These are phyloP conservation scores for Neocrepidodera transversa DNA, from an alignment of 2,888 invertebrate genomes.

Conservation along the genomic window DNA sequence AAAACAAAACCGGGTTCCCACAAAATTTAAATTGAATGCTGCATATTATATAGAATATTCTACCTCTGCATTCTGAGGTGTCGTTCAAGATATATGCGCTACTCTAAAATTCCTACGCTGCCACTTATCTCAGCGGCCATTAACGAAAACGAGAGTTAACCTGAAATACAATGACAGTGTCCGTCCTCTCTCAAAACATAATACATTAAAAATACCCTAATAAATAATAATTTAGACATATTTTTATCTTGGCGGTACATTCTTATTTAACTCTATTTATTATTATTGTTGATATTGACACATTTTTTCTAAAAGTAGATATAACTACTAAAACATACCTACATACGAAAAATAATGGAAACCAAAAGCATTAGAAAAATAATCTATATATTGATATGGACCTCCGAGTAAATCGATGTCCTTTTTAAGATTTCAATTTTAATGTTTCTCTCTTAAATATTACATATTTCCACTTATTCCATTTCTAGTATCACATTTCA, in stretches of 20 bases:
- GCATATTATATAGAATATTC: conserved; percentile 58
- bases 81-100: conserved; percentile 56
- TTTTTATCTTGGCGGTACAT: conserved; percentile 27
- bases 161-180: conserved; percentile 48
- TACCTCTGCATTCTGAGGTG: conserved; percentile 55
- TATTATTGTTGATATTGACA: conserved; percentile 33
- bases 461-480: too few relatives aligned
- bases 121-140: conserved; percentile 54
- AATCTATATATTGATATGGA: too few relatives aligned
- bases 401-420: too few relatives aligned
- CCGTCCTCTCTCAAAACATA: conserved; percentile 44
- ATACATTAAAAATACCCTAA: conserved; percentile 41
- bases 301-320: not conserved
- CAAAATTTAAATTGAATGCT: conserved; percentile 58
- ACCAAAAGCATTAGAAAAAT: too few relatives aligned
- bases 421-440: too few relatives aligned
- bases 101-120: conserved; percentile 53
- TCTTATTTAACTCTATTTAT: conserved; percentile 33
- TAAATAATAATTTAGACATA: conserved; percentile 43
- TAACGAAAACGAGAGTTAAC: conserved; percentile 55
- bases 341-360: too few relatives aligned
- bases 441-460: too few relatives aligned
- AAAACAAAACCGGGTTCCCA: conserved; percentile 55
- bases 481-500: too few relatives aligned
- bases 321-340: too few relatives aligned